Evolutionary conservation across 2,888 invertebrate species (phyloP).

Genomic region (Sinopyrophorus schimmeli): DNA sequence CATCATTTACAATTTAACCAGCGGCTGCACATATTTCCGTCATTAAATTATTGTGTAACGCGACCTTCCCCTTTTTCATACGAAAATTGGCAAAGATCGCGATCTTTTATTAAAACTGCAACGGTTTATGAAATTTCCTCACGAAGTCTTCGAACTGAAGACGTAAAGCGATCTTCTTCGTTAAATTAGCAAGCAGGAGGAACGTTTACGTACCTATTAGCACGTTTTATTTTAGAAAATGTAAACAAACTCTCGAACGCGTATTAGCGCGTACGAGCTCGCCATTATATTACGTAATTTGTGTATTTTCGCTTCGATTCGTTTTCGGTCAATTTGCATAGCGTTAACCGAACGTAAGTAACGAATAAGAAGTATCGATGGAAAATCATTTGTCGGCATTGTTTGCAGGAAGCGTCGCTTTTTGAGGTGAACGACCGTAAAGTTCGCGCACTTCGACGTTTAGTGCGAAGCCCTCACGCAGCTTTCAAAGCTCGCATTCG

Average conservation of each 20-base stretch:
- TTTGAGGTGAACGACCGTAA: conserved; percentile 35
- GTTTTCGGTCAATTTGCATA: conserved; percentile 3
- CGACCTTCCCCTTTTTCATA: conserved; percentile 11
- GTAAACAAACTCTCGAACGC: no score
- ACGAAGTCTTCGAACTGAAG: no score
- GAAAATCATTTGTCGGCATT: conserved; percentile 30
- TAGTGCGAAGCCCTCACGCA: conserved; percentile 29
- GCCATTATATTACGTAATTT: no score
- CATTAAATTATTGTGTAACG: conserved; percentile 8
- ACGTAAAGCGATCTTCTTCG: no score
- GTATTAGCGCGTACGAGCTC: no score
- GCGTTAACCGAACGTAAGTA: conserved; percentile 11
- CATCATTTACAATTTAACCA: conserved; percentile 16
- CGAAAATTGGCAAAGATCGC: no score
- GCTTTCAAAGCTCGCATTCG: conserved; percentile 31
- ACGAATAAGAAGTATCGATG: conserved; percentile 27
- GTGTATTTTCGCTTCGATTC: no score
- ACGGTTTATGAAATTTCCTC: no score
- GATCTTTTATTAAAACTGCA: no score
- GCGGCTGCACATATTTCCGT: conserved; percentile 18
- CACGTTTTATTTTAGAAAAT: no score
- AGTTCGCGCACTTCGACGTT: conserved; percentile 36
- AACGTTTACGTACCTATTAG: no score
- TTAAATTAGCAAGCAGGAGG: no score
- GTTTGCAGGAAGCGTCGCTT: conserved; percentile 27